Conservation (phyloP, 2,113 vertebrate genomes). For the Spermophilus dauricus region DNA sequence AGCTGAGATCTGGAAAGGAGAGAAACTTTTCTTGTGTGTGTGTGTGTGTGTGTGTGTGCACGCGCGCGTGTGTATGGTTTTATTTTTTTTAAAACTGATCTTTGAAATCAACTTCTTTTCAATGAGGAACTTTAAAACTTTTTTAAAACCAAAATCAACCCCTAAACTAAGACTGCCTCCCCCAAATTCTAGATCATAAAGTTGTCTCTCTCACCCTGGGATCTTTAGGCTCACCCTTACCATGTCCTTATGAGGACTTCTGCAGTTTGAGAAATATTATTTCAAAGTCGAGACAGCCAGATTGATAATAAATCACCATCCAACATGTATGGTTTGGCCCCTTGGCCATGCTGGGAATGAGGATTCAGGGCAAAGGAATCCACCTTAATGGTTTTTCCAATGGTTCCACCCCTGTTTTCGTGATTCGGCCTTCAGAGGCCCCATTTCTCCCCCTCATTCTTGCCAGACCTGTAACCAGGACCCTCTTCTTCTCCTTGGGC, state of each 20-base stretch:
- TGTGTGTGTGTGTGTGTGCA: no score
- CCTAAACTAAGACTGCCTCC: not conserved
- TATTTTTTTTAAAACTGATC: not conserved
- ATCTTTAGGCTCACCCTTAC: not conserved
- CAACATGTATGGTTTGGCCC: constrained; percentile 58
- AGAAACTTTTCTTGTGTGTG: not conserved
- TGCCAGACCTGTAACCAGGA: not conserved
- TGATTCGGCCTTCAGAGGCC: not conserved
- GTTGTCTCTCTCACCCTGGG: not conserved
- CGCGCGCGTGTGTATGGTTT: no score
- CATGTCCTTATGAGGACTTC: not conserved
- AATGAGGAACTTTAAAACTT: not conserved
- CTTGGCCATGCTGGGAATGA: not conserved
- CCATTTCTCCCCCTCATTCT: not conserved
- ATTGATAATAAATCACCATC: constrained; percentile 55
- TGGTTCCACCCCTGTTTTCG: not conserved
- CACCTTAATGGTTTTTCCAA: constrained; percentile 70
- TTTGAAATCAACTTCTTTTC: constrained; percentile 59
- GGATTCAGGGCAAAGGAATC: constrained; percentile 64
- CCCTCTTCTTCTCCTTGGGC: not conserved
- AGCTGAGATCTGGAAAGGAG: not conserved
- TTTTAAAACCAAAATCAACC: not conserved
- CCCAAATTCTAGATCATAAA: not conserved
- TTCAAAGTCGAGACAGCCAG: not conserved
- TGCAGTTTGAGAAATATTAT: not conserved